Evolutionary conservation across 2,113 vertebrate genomes (phyloP).

Genomic region (Otis tarda): DNA sequence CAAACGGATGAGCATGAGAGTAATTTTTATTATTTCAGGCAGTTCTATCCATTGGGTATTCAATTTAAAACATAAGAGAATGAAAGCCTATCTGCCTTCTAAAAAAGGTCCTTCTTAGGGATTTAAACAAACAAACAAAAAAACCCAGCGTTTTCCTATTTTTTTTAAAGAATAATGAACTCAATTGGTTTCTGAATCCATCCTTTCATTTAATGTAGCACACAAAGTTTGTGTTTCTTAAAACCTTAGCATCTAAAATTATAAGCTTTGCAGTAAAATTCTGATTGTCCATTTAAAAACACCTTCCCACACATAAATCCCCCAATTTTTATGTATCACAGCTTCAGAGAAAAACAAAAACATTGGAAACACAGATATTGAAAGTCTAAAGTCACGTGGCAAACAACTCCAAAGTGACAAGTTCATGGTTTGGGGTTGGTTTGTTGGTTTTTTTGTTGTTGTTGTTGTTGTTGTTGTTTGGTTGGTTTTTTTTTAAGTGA

Average conservation of each 20-base stretch:
- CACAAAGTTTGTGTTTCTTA: neutral
- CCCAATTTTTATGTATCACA: neutral
- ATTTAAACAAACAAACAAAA: neutral
- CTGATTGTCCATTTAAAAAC: neutral
- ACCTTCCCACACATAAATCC: neutral
- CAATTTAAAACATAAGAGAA: neutral
- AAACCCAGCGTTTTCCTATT: neutral
- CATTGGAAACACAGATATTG: neutral
- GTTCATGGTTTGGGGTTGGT: too few relatives aligned
- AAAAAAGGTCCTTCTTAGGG: neutral
- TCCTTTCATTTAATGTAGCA: rapidly evolving
- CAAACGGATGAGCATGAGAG: neutral
- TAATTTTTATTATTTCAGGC: neutral
- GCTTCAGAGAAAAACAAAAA: neutral
- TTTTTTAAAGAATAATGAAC: neutral
- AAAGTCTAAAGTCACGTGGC: neutral
- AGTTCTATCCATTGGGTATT: neutral
- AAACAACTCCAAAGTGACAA: neutral
- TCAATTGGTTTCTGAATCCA: neutral
- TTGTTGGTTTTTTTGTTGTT: too few relatives aligned
- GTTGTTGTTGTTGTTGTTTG: too few relatives aligned
- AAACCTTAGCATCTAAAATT: neutral
- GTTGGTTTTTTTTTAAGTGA: neutral
- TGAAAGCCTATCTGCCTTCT: neutral
- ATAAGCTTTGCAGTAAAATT: neutral